These are phyloP conservation scores for Drosophila paranaensis DNA, from an alignment of 2,888 invertebrate genomes.

Conservation along the genomic window DNA sequence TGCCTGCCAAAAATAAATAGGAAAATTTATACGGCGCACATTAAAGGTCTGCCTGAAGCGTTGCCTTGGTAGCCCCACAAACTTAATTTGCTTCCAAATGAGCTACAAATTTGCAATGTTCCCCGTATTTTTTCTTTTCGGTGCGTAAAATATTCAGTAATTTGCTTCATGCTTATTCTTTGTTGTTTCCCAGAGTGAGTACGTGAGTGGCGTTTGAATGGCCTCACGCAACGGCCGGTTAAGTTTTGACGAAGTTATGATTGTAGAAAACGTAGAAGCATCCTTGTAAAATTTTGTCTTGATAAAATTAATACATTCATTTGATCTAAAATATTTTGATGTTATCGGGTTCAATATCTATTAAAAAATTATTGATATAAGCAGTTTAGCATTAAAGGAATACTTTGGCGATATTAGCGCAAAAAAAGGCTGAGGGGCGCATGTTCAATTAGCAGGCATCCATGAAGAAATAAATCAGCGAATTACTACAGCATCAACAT, in stretches of 20 bases:
- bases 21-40: constrained; percentile 66
- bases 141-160: constrained; percentile 55
- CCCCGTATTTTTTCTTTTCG: constrained; percentile 26
- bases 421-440: not conserved
- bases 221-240: not conserved
- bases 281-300: not conserved
- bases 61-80: constrained; percentile 35
- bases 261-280: not conserved
- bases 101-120: constrained; percentile 67
- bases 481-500: constrained; percentile 47
- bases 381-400: not conserved
- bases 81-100: constrained; percentile 63
- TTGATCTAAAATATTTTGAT: not conserved
- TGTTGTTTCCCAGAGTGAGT: constrained; percentile 38
- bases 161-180: constrained; percentile 51
- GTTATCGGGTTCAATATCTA: not conserved
- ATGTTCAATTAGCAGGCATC: constrained; percentile 53
- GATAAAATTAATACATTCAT: not conserved
- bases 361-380: not conserved
- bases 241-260: not conserved
- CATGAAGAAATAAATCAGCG: constrained; percentile 58
- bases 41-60: constrained; percentile 59
- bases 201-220: constrained; percentile 32
- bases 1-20: constrained; percentile 57
- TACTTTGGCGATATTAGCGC: not conserved